Conservation (phyloP, 2,797 vertebrate species). For the Benthosema pterotum region DNA sequence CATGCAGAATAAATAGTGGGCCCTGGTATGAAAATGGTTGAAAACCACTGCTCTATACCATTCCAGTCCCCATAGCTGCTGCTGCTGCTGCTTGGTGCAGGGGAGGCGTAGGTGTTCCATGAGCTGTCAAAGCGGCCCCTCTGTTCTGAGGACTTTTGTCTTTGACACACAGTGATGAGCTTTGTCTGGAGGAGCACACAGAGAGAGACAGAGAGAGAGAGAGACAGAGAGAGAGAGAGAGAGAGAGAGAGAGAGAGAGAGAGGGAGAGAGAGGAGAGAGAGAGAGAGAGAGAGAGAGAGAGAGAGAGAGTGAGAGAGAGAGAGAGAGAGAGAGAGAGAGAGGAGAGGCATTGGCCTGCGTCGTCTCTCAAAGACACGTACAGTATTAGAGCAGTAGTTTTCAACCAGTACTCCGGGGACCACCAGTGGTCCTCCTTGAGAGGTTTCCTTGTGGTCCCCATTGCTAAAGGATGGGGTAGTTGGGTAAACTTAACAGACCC, state of each 20-base stretch:
- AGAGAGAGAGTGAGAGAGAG: constrained; percentile 27
- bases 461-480: too few relatives aligned
- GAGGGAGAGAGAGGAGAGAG: constrained; percentile 27
- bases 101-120: constrained; percentile 36
- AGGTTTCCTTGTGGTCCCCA: too few relatives aligned
- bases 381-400: too few relatives aligned
- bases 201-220: too few relatives aligned
- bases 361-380: constrained; percentile 35
- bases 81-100: too few relatives aligned
- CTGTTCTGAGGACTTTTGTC: constrained; percentile 28
- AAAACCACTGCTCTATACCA: neutral
- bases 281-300: constrained; percentile 29
- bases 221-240: constrained; percentile 29
- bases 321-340: constrained; percentile 25
- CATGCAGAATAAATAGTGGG: too few relatives aligned
- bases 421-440: too few relatives aligned
- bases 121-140: constrained; percentile 34
- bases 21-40: too few relatives aligned
- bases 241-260: constrained; percentile 7
- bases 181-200: constrained; percentile 39
- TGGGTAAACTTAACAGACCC: too few relatives aligned
- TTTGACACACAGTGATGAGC: constrained; percentile 43
- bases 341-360: neutral
- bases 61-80: constrained; percentile 31
- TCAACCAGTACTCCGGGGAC: too few relatives aligned